Percentiles rank a stretch among this genome's conserved stretches.
Conservation (phyloP, 2,888 invertebrate genomes). For the Toxonevra muliebris region DNA sequence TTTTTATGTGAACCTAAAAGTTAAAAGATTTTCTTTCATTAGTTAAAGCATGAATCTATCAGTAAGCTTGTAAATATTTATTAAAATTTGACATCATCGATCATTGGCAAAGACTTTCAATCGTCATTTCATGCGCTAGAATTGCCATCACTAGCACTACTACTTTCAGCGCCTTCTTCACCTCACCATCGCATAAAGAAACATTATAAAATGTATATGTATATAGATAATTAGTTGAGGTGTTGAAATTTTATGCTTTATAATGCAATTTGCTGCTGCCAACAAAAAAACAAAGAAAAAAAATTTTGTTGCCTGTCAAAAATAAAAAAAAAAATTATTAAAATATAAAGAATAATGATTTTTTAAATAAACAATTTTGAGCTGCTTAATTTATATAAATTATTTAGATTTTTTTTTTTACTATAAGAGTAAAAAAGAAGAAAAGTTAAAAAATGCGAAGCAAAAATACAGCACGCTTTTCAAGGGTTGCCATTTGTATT, state of each 20-base stretch:
- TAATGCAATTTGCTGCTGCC: background rate
- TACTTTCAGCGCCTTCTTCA: background rate
- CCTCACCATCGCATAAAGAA: too few species aligned
- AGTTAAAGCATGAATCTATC: conserved; percentile 6
- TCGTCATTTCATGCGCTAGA: conserved; percentile 3
- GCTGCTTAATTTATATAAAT: conserved; percentile 13
- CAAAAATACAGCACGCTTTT: background rate
- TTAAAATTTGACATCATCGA: conserved; percentile 50
- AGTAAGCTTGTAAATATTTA: conserved; percentile 45
- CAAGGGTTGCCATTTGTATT: conserved; percentile 15
- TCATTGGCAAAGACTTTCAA: conserved; percentile 34
- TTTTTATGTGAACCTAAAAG: background rate
- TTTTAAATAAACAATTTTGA: conserved; percentile 18
- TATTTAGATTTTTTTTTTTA: background rate
- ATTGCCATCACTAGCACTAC: conserved; percentile 2
- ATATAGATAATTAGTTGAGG: conserved; percentile 17
- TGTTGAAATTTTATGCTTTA: conserved; percentile 17
- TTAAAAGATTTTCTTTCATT: background rate
- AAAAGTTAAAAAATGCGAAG: background rate
- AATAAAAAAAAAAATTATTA: too few species aligned
- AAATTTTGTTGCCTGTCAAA: too few species aligned
- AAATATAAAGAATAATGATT: conserved; percentile 8
- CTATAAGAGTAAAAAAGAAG: too few species aligned
- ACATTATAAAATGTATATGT: background rate
- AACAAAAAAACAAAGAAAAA: too few species aligned